Base-by-base conservation (phyloP, 2,113 vertebrate species). In the Asarcornis scutulata region DNA sequence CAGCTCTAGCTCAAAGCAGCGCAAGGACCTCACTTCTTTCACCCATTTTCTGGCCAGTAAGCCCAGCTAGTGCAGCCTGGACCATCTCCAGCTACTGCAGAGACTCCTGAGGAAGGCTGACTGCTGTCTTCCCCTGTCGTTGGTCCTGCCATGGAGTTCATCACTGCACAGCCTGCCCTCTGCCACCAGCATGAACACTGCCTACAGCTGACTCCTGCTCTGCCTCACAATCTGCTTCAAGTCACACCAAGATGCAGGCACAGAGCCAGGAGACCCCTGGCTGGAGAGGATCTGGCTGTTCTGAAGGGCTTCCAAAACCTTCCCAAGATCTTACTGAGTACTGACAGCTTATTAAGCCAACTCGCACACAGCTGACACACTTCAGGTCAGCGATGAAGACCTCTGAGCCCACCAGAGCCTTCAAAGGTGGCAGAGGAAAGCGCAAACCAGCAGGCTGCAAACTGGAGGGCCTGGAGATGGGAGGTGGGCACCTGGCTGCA, bases 151-250 rank as follows among this genome's bases (percentile, higher is more conserved):
- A 53, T 12, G n/a, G n/a, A 34, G 50, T 36, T 48, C 25, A 18
- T 52, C n/a, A 53, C 34, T 25, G 21, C 34, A 52, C 48, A 18
- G 18, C 48, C 48, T 71, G 44, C 32, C 44, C 36, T 53, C 48
- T 32, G 16, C 32, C 16, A 12, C 29, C 13, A 25, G 29, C 50
- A 69, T 34, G n/a, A 53, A 42, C 42, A 34, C 48, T 53, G 46
- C 38, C 18, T 18, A 6, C 31, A 58, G 42, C 34, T 1, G 5
- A 20, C 23, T 16, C 23, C 1, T 0, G 36, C 46, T 34, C 14
- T 26, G 13, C 25, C 62, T 68, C 2, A 1, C 6, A 26, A n/a
- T 36, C 32, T 52, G 69, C 58, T 32, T 1, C 0, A 2, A 66
- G 40, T 32, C 52, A 40, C 62, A 18, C 34, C 0, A 0, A 68